phyloP scores from a whole-genome alignment of 1,140 invertebrate species.

The Akabosia matsudoensis region DNA sequence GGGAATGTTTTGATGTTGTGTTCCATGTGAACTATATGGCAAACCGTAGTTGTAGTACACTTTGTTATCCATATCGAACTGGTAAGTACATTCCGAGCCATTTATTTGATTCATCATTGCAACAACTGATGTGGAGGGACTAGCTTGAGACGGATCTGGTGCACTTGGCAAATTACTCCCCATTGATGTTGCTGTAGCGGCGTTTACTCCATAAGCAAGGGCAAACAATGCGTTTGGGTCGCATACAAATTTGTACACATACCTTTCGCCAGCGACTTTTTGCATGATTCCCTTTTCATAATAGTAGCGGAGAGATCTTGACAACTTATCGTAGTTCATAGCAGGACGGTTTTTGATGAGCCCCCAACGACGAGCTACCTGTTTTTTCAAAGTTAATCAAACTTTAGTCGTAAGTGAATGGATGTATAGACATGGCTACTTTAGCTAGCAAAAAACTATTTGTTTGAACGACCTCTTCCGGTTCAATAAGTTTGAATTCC shows the following conservation, averaged over 20 bases:
- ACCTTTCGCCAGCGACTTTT: slow-evolving; percentile 91
- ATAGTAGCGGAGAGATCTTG: slow-evolving; percentile 86
- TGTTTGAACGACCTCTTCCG: slow-evolving; percentile 70
- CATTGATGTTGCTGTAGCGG: neutral
- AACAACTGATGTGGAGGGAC: neutral
- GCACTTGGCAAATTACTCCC: neutral
- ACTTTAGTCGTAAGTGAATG: neutral
- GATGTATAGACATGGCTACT: no score
- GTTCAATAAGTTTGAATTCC: slow-evolving; percentile 92
- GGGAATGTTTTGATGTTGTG: neutral
- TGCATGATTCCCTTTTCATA: slow-evolving; percentile 99
- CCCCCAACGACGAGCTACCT: slow-evolving; percentile 59
- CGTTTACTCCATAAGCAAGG: slow-evolving; percentile 62
- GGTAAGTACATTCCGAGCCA: slow-evolving; percentile 3
- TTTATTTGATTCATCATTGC: slow-evolving; percentile 13
- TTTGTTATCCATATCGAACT: slow-evolving; percentile 9
- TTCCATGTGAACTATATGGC: neutral
- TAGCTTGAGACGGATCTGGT: neutral
- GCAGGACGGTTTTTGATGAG: slow-evolving; percentile 74
- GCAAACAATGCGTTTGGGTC: slow-evolving; percentile 88
- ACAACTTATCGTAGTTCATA: slow-evolving; percentile 97
- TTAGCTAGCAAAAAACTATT: neutral
- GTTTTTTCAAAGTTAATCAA: slow-evolving; percentile 28
- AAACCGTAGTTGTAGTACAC: neutral
- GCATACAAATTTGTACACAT: slow-evolving; percentile 94